Evolutionary conservation across 92 coral and sea anemone genomes (phyloP).

Genomic region (Zoanthus sansibaricus): DNA sequence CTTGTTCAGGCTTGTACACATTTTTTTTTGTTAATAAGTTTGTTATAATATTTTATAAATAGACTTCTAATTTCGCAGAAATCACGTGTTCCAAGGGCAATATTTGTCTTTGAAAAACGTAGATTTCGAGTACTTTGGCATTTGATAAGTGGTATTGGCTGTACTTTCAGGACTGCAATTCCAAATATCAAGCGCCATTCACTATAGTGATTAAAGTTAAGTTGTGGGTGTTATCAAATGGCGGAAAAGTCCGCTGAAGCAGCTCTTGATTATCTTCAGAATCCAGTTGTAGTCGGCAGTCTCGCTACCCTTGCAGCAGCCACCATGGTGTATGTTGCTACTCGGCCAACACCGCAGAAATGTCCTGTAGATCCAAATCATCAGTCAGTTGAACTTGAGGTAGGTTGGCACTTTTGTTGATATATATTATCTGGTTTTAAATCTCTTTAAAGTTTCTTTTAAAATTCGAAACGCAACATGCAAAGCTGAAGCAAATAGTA

Average conservation of each 20-base stretch:
- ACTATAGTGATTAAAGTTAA: background rate
- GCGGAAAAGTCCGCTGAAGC: constrained; percentile 76
- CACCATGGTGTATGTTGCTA: constrained; percentile 67
- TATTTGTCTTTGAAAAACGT: too few relatives aligned
- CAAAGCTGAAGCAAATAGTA: too few relatives aligned
- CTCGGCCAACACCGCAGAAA: constrained; percentile 75
- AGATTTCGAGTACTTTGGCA: background rate
- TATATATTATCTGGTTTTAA: too few relatives aligned
- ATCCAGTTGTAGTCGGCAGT: constrained; percentile 83
- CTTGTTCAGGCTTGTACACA: background rate
- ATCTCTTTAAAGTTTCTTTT: too few relatives aligned
- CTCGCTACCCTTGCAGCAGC: constrained; percentile 82
- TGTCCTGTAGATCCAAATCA: constrained; percentile 87
- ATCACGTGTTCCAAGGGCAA: too few relatives aligned
- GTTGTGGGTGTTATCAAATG: constrained; percentile 36
- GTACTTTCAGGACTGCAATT: background rate
- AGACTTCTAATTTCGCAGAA: background rate
- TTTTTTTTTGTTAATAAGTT: background rate
- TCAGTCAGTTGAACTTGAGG: constrained; percentile 91
- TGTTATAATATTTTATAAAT: background rate
- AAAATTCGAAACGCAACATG: too few relatives aligned
- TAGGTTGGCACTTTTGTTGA: constrained; percentile 6
- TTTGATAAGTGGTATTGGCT: background rate
- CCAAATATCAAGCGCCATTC: background rate
- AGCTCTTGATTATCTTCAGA: constrained; percentile 78